A percentile compares a stretch with the other conserved stretches of the same genome.
phyloP scores from a whole-genome alignment of 1,140 invertebrate genomes.

The Bombyx mori region DNA sequence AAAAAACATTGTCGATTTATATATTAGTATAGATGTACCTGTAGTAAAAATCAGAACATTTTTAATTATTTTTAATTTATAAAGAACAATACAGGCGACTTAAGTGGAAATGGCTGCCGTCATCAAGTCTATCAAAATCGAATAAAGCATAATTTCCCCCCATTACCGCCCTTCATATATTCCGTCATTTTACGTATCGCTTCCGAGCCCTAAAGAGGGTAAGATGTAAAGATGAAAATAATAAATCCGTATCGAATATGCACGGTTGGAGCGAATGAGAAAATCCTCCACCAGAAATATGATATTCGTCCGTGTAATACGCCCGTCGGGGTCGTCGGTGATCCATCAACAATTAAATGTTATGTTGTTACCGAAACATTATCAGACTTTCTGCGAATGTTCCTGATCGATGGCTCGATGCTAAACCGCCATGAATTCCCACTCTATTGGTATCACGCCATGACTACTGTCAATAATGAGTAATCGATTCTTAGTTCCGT shows the following conservation, averaged over 20 bases:
- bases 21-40: too few relatives aligned
- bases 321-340: conserved; percentile 26
- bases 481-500: conserved; percentile 18
- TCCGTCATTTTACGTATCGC: conserved; percentile 67
- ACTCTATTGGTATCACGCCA: conserved; percentile 13
- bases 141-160: conserved; percentile 68
- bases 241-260: conserved; percentile 64
- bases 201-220: conserved; percentile 61
- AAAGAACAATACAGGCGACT: not conserved
- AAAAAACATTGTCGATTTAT: too few relatives aligned
- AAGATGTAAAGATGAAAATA: conserved; percentile 59
- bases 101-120: conserved; percentile 49
- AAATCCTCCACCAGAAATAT: conserved; percentile 38
- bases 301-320: conserved; percentile 49
- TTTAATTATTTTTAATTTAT: not conserved
- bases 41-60: too few relatives aligned
- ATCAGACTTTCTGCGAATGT: conserved; percentile 43
- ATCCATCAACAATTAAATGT: conserved; percentile 69
- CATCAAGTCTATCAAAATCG: conserved; percentile 67
- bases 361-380: conserved; percentile 58
- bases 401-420: conserved; percentile 58
- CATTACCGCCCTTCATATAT: conserved; percentile 65
- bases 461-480: conserved; percentile 36
- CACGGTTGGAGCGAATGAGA: conserved; percentile 44
- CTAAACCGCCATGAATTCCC: conserved; percentile 1